Evolutionary conservation across 2,113 vertebrate species (phyloP).

Genomic region (Notiomystis cincta): DNA sequence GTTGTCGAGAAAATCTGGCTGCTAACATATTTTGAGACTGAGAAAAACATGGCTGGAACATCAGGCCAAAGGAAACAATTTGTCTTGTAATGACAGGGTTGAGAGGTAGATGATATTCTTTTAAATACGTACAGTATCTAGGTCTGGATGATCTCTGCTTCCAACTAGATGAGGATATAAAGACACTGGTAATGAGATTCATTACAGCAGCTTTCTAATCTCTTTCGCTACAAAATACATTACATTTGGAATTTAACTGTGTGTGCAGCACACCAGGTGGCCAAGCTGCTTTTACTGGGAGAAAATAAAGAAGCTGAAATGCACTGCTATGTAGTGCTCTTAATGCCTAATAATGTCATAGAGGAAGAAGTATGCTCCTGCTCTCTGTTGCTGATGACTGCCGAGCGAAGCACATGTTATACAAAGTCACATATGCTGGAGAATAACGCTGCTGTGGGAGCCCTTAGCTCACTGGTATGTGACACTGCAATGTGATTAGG

Average conservation of each 20-base stretch:
- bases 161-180: conserved; percentile 64
- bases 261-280: conserved; percentile 67
- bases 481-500: conserved; percentile 68
- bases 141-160: conserved; percentile 60
- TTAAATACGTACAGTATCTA: conserved; percentile 24
- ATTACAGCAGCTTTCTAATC: conserved; percentile 69
- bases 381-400: conserved; percentile 63
- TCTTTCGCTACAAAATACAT: conserved; percentile 65
- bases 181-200: conserved; percentile 66
- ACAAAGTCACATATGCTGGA: conserved; percentile 61
- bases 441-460: conserved; percentile 53
- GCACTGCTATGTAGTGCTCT: conserved; percentile 56
- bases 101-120: conserved; percentile 37
- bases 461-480: conserved; percentile 67
- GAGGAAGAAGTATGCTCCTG: conserved; percentile 63
- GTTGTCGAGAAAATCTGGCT: not conserved
- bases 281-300: conserved; percentile 65
- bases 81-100: conserved; percentile 23
- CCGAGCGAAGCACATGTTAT: conserved; percentile 43
- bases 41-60: conserved; percentile 14
- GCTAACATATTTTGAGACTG: not conserved
- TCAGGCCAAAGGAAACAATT: conserved; percentile 49
- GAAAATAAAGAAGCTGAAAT: conserved; percentile 68
- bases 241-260: conserved; percentile 67
- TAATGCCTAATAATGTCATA: conserved; percentile 68